Conservation (phyloP, 1,140 invertebrate genomes). For the Bombus affinis region DNA sequence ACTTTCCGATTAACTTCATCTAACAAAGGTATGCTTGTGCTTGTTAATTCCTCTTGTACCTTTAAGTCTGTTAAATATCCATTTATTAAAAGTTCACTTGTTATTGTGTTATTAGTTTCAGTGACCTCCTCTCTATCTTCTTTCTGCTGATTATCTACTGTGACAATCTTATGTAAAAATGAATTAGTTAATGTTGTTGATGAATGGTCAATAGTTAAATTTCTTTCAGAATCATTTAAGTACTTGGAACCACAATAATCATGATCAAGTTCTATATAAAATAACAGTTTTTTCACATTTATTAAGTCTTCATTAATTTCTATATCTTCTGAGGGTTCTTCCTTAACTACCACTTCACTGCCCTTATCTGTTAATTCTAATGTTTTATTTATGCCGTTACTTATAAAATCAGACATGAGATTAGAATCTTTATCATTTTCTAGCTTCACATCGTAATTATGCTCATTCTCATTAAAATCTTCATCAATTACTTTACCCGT, state of each 20-base stretch:
- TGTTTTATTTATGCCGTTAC: neutral
- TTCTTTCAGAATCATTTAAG: constrained; percentile 61
- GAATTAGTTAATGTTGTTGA: neutral
- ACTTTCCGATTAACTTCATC: constrained; percentile 43
- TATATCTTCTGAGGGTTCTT: neutral
- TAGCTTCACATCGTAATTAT: neutral
- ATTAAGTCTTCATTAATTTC: neutral
- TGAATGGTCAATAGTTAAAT: constrained; percentile 72
- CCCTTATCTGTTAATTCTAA: neutral
- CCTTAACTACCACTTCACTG: neutral
- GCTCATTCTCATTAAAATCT: neutral
- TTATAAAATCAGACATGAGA: neutral
- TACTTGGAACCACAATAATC: constrained; percentile 56
- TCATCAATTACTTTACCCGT: neutral
- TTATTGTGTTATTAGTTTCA: neutral
- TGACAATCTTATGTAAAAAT: neutral
- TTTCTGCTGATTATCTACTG: neutral
- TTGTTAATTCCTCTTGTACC: neutral
- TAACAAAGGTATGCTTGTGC: neutral
- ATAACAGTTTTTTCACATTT: neutral
- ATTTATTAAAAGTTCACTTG: neutral
- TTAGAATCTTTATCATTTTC: neutral
- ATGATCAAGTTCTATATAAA: constrained; percentile 59
- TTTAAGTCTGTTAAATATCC: neutral
- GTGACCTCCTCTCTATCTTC: neutral